phyloP scores from a whole-genome alignment of 2,888 invertebrate genomes.

The Pycnomerus fuliginosus region DNA sequence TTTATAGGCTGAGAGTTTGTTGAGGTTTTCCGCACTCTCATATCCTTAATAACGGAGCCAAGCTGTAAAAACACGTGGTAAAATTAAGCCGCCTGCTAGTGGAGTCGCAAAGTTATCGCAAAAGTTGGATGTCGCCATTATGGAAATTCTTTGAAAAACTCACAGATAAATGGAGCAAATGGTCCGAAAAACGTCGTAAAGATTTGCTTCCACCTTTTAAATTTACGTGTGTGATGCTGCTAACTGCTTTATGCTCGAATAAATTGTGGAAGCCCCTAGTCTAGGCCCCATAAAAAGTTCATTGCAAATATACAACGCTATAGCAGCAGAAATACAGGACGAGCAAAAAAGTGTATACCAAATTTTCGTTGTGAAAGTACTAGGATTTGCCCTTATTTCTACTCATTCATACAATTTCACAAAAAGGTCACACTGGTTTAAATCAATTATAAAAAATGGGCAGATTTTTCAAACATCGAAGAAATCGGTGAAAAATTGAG shows the following conservation, averaged over 20 bases:
- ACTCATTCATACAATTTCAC: too few relatives aligned
- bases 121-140: conserved; percentile 40
- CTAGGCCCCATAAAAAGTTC: too few relatives aligned
- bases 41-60: not conserved
- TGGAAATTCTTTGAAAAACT: conserved; percentile 44
- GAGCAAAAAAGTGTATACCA: too few relatives aligned
- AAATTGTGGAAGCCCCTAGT: too few relatives aligned
- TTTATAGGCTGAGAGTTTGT: conserved; percentile 33
- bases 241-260: conserved; percentile 25
- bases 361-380: too few relatives aligned
- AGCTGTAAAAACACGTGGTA: not conserved
- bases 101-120: conserved; percentile 29
- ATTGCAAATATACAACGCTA: too few relatives aligned
- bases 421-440: too few relatives aligned
- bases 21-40: conserved; percentile 21
- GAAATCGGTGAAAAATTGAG: too few relatives aligned
- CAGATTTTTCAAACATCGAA: too few relatives aligned
- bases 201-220: conserved; percentile 32
- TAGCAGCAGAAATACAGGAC: too few relatives aligned
- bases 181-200: conserved; percentile 43
- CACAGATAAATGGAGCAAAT: conserved; percentile 44
- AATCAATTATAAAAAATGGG: too few relatives aligned
- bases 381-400: too few relatives aligned
- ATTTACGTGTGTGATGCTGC: conserved; percentile 31
- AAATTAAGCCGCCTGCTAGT: conserved; percentile 18